Evolutionary conservation across 2,113 vertebrate genomes (phyloP).

Genomic region (Grammomys surdaster): DNA sequence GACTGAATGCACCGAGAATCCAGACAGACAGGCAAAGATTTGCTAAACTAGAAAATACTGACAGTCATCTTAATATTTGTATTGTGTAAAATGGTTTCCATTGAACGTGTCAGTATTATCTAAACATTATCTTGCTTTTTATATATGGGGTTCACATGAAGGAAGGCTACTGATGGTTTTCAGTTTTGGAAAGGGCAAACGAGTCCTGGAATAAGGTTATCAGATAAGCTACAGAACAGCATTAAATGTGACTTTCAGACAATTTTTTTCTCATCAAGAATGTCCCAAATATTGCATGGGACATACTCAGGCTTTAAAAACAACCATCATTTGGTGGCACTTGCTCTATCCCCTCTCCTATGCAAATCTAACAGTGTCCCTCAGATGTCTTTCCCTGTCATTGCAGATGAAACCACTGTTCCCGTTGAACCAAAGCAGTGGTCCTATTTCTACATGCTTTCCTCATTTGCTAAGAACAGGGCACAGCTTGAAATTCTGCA

Average conservation of each 20-base stretch:
- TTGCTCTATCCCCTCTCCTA: not conserved
- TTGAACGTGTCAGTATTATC: not conserved
- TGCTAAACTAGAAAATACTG: not conserved
- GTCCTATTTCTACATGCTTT: not conserved
- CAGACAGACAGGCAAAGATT: slow-evolving; percentile 7
- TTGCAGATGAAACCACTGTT: not conserved
- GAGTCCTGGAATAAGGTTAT: not conserved
- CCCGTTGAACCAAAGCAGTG: not conserved
- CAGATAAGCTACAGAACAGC: not conserved
- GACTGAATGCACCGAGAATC: not conserved
- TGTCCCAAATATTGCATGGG: too few species aligned
- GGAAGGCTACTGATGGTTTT: not conserved
- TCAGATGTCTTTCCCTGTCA: not conserved
- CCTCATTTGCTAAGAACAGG: not conserved
- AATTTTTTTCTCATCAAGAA: not conserved
- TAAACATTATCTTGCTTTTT: not conserved
- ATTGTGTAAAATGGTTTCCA: slow-evolving; percentile 3
- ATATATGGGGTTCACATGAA: not conserved
- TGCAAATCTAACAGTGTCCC: not conserved
- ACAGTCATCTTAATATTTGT: not conserved
- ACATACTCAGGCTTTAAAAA: not conserved
- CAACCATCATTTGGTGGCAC: not conserved
- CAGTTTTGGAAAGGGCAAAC: not conserved
- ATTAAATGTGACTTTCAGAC: not conserved
- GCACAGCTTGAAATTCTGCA: not conserved